Percentiles rank a stretch among this genome's conserved stretches.
Conservation (phyloP, 2,888 invertebrate genomes). For the Dinocampus coccinellae region DNA sequence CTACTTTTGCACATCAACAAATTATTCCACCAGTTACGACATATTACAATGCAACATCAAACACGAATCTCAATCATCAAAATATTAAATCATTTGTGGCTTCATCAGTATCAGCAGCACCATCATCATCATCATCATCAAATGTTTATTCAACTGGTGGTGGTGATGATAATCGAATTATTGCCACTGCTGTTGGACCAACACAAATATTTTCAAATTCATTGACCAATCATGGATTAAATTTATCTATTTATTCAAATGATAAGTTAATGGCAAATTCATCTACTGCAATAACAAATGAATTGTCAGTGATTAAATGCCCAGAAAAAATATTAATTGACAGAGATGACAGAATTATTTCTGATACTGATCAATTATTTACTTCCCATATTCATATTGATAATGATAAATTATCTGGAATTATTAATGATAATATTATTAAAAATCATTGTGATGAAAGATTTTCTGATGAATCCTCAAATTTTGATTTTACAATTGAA, state of each 20-base stretch:
- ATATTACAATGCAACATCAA: constrained; percentile 55
- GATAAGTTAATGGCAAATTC: background rate
- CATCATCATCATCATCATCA: constrained; percentile 34
- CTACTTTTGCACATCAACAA: constrained; percentile 48
- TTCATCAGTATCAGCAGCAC: no score
- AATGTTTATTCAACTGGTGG: background rate
- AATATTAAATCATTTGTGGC: constrained; percentile 53
- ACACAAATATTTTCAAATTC: constrained; percentile 7
- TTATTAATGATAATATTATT: background rate
- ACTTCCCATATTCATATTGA: background rate
- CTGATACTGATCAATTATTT: background rate
- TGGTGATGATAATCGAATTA: background rate
- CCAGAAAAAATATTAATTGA: background rate
- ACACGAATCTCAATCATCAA: constrained; percentile 53
- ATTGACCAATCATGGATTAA: background rate
- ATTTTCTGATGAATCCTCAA: constrained; percentile 71
- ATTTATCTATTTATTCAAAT: background rate
- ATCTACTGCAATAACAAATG: background rate
- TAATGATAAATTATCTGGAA: background rate
- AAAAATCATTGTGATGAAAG: constrained; percentile 53
- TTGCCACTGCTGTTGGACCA: background rate
- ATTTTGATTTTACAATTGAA: constrained; percentile 74
- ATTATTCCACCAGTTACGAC: constrained; percentile 41
- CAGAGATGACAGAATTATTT: background rate
- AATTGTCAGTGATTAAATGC: background rate